Base-by-base conservation (phyloP, 2,888 invertebrate species). In the Thereva unica region DNA sequence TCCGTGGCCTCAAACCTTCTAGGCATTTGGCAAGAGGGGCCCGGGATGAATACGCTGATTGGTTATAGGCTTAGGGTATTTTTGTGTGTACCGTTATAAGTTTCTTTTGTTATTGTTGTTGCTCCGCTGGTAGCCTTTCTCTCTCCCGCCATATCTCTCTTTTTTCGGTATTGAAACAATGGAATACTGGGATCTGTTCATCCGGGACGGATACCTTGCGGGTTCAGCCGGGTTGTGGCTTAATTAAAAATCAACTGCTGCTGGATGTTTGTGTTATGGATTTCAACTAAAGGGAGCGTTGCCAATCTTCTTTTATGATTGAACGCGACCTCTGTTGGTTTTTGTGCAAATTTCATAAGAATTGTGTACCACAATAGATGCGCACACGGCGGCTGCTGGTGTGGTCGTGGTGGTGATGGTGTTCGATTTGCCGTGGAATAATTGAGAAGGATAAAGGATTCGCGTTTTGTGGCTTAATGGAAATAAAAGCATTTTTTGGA, bases 241-340 rank as follows among this genome's bases (percentile, higher is more conserved):
- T 80, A 80, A 80, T 80, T 80, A 80, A 80, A 80, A 80, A 80
- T 78, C 79, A 80, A 80, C 80, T 75, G 80, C 80, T 80, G 72
- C 74, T 75, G 79, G 79, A 74, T 80, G 78, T 80, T 80, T 80
- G 79, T 80, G 77, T 76, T 79, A 80, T 80, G 80, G 80, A 80
- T 80, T 80, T 80, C 78, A 79, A 78, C 76, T 75, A 68, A 71
- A 64, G 61, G 55, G 63, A 64, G 64, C 69, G 45, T 38, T 63
- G 35, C 54, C 49, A 49, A 55, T 56, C 53, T 47, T 5, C 55
- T 40, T 53, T 44, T 53, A 34, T 45, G 64, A 64, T 69, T 68
- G 65, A 66, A 40, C 41, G 35, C 38, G 47, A 23, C 23, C 23
- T 23, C 23, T 23, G 23, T 23, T 23, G 23, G 23, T 23, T 23